A percentile compares a stretch with the other conserved stretches of the same genome.
Evolutionary conservation across 1,140 invertebrate genomes (phyloP).

Genomic region (Drosophila guanche): DNA sequence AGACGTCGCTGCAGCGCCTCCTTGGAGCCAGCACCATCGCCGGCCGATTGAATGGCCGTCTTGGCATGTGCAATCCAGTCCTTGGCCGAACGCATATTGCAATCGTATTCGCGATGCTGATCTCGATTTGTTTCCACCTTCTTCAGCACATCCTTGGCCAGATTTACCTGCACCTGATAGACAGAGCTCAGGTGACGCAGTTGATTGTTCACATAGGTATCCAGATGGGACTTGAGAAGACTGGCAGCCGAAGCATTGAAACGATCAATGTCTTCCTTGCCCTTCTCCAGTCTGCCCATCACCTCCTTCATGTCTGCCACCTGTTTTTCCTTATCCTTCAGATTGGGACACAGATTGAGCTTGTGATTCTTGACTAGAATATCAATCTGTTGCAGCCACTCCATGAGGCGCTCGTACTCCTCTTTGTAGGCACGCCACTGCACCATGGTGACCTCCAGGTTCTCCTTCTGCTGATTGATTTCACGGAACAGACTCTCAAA

Average conservation of each 20-base stretch:
- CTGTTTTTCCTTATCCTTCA: slow-evolving; percentile 93
- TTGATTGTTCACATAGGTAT: slow-evolving; percentile 96
- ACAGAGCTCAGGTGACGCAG: slow-evolving; percentile 94
- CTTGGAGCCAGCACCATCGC: slow-evolving; percentile 91
- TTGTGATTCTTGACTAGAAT: slow-evolving; percentile 96
- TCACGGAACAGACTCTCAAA: slow-evolving; percentile 94
- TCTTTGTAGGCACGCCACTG: slow-evolving; percentile 96
- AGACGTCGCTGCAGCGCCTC: slow-evolving; percentile 93
- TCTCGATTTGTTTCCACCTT: slow-evolving; percentile 95
- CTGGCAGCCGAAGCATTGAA: slow-evolving; percentile 91
- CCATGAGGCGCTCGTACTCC: slow-evolving; percentile 94
- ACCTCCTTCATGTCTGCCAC: slow-evolving; percentile 92
- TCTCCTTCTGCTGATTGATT: slow-evolving; percentile 92
- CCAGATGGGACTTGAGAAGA: slow-evolving; percentile 92
- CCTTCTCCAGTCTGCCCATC: slow-evolving; percentile 89
- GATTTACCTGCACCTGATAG: slow-evolving; percentile 94
- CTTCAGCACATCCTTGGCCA: slow-evolving; percentile 96
- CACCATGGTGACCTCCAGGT: slow-evolving; percentile 91
- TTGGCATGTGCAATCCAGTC: slow-evolving; percentile 95
- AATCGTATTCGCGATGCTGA: slow-evolving; percentile 93
- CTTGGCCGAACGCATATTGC: slow-evolving; percentile 90
- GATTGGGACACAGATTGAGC: slow-evolving; percentile 90
- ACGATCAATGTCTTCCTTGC: slow-evolving; percentile 92
- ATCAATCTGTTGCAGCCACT: slow-evolving; percentile 97
- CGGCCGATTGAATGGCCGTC: slow-evolving; percentile 91